A percentile compares a stretch with the other conserved stretches of the same genome.
Evolutionary conservation across 2,113 vertebrate species (phyloP).

Genomic region (Octodon degus): DNA sequence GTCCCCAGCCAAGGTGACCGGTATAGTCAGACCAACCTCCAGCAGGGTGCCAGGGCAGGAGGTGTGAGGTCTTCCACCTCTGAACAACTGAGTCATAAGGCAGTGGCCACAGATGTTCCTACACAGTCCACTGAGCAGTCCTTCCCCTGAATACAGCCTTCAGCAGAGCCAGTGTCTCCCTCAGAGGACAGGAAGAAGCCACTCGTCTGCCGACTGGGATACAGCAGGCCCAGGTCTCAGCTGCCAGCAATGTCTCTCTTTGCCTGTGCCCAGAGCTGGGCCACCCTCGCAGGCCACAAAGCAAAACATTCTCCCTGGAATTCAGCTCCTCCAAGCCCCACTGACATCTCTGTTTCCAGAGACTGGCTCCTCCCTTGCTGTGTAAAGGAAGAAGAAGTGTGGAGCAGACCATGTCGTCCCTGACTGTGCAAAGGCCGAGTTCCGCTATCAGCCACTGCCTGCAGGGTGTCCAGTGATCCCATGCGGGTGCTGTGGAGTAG

Average conservation of each 20-base stretch:
- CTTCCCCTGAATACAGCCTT: not conserved
- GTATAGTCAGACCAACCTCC: not conserved
- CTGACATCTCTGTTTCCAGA: not conserved
- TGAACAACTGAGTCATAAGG: not conserved
- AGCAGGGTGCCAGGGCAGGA: not conserved
- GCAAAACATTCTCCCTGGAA: not conserved
- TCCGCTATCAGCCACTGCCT: not conserved
- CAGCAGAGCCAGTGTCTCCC: not conserved
- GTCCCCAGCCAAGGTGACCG: not conserved
- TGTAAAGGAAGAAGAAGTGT: not conserved
- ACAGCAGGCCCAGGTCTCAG: not conserved
- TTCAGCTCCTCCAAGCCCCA: not conserved
- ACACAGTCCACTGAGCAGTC: not conserved
- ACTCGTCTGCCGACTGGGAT: not conserved
- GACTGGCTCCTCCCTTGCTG: not conserved
- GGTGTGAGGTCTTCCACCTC: fast-evolving
- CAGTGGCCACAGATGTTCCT: not conserved
- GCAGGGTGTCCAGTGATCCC: not conserved
- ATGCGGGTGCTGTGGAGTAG: no score
- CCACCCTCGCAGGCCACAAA: not conserved
- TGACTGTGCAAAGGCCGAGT: not conserved
- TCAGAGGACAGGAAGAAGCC: not conserved
- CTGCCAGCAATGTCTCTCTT: not conserved
- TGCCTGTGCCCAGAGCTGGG: not conserved
- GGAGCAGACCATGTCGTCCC: not conserved